Evolutionary conservation across 2,113 vertebrate genomes (phyloP), one percentile per base, ranked within the genome.

Genomic region (Atractosteus spatula): DNA sequence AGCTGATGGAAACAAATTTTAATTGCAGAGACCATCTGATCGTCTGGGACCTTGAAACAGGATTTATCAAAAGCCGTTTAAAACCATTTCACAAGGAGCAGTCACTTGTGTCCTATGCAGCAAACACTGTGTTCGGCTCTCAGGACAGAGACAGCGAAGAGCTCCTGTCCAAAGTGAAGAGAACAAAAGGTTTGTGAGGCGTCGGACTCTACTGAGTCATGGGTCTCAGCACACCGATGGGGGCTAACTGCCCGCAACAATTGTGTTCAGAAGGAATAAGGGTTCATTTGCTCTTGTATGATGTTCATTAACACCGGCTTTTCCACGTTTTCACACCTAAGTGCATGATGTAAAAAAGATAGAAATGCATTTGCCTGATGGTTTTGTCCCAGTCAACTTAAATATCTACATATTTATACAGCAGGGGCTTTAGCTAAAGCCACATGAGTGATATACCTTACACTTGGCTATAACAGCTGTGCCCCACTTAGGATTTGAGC

Each of bases 1-100:
- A 2, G 29, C 29, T 29, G 29, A 29, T 29, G 29, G 29, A 29
- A 29, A 29, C 29, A 29, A 29, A 29, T 29, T 29, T 29, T 29
- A 29, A 29, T 77, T 76, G 41, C 83, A 92, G 90, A 81, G 86
- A 89, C 70, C 83, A 89, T 79, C 83, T 92, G 85, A 84, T 92
- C 74, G 78, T 78, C 56, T 90, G 87, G 87, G 88, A 90, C 81
- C 81, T 90, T 81, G 83, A 87, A 63, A 81, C 83, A 57, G 87
- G 84, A 7, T 85, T 88, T 78, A 77, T 88, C 81, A 90, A 88
- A 79, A 71, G 80, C 11, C 78, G 83, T 59, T 76, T 91, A 71
- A 87, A 85, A 66, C 75, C 80, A 7, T 71, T 78, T 56, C 81
- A 83, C 80, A 84, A 83, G 73, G 84, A 87, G 13, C 76, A 80